These are phyloP conservation scores for Mesocentrotus franciscanus DNA, from an alignment of 53 echinoderm and acorn worm genomes.

Conservation along the genomic window DNA sequence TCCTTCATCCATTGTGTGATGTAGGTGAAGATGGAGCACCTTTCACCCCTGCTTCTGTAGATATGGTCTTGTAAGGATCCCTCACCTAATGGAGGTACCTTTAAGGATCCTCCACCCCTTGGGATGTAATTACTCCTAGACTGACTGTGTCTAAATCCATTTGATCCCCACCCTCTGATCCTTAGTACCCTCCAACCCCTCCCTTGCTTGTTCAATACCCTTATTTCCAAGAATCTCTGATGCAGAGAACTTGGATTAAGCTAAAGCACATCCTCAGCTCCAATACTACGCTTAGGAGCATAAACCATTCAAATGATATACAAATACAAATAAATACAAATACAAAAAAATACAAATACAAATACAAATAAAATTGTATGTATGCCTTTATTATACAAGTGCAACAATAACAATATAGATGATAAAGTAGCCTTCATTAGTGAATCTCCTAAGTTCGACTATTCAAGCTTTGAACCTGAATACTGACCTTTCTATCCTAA, in stretches of 20 bases:
- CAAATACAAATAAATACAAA: not conserved
- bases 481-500: not conserved
- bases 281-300: not conserved
- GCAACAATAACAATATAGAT: not conserved
- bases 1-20: not conserved
- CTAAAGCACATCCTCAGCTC: not conserved
- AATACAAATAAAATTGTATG: not conserved
- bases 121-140: not conserved
- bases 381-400: not conserved
- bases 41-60: not conserved
- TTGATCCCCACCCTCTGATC: constrained; percentile 40
- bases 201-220: not conserved
- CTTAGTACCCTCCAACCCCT: not conserved
- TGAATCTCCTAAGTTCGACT: not conserved
- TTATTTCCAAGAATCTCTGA: not conserved
- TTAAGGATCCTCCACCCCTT: not conserved
- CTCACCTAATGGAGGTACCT: not conserved
- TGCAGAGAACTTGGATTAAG: not conserved
- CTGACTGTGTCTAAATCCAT: not conserved
- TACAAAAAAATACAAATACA: not conserved
- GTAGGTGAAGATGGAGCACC: not conserved
- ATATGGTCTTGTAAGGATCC: not conserved
- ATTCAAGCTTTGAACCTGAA: not conserved
- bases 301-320: not conserved
- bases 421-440: not conserved